Evolutionary conservation across 2,797 vertebrate genomes (phyloP), one percentile per base, ranked within the genome.

Genomic region (Malurus splendens): DNA sequence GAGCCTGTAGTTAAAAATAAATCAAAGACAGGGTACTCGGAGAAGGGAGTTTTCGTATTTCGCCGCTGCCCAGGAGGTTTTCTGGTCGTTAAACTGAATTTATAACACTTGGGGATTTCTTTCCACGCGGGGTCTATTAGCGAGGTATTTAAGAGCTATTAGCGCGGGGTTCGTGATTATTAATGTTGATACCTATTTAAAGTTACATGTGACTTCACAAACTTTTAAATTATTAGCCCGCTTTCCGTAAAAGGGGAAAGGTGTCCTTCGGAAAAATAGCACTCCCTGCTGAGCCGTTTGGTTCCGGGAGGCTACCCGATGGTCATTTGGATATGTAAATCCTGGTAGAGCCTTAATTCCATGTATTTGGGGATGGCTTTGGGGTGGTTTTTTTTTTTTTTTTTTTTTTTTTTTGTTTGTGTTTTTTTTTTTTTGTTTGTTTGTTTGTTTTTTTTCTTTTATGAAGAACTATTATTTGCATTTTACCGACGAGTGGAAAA

Each of bases 1-100:
- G 17, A 89, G 77, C 42, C 30, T 11, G 27, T 13, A 86, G 82
- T 89, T 90, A 83, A 94, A 91, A 95, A 90, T 74, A 92, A 95
- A 91, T 90, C 85, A 81, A 92, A 86, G 50, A 12, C 79, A 33
- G 41, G 4, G 32, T 80, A 85, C 39, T 36, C 2, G 1, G 5
- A 87, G 30, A 38, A 75, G 11, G 1, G 47, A 75, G 7, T n/a
- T 91, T 90, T 83, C 30, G 3, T 41, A 52, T 83, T 83, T 85
- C 19, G 1, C 28, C 1, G 4, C 73, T 90, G 19, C 75, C 24
- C 51, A 4, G 20, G 44, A 70, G 8, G 23, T 39, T 91, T 77
- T 75, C 55, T 87, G 12, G 25, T 90, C 45, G 67, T 92, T 89
- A 89, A 94, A 89, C 5, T 68, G 91, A 89, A 78, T 89, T 91